Base-by-base conservation (phyloP, 2,113 vertebrate species). In the Seriola aureovittata region DNA sequence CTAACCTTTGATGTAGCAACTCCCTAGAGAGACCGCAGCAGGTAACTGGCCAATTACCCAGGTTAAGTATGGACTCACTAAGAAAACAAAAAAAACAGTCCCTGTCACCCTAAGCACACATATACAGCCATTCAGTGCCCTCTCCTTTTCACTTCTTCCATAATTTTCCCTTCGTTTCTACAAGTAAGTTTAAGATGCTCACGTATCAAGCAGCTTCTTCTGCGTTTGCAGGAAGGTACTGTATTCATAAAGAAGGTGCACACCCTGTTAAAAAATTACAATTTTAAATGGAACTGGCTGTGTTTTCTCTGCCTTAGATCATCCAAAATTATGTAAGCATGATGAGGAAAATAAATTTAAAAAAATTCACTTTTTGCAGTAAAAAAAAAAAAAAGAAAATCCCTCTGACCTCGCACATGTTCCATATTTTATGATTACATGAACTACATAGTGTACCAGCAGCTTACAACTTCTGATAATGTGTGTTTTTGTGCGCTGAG, bases 1-100 rank as follows among this genome's bases (percentile, higher is more conserved):
- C 63, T 64, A 87, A 85, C 78, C 85, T 88, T 85, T 88, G 66
- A 83, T 81, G 42, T 48, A 25, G 59, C 14, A 80, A 62, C 68
- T 82, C 77, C 57, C 78, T 2, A 7, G 82, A 78, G 81, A 77
- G 58, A n/a, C 23, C 29, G 44, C 1, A 55, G 25, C 42, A 23
- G 76, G 67, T 32, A 52, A 87, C 88, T 70, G 60, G 34, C 34
- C 42, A 29, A 36, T 87, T 72, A 64, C 25, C 76, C 1, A 70
- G 44, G 38, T 23, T 72, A 73, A 62, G 10, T 38, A 55, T 46
- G 40, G 34, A 78, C 36, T 63, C 14, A 40, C 36, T 29, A 2
- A 64, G n/a, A 54, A 44, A 36, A 36, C 8, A 42, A 42, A 42
- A 42, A 42, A 9, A 42, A 34, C 34, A 59, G 60, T 25, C 25